Evolutionary conservation across 1,140 invertebrate species (phyloP).

Genomic region (Teleopsis dalmanni): DNA sequence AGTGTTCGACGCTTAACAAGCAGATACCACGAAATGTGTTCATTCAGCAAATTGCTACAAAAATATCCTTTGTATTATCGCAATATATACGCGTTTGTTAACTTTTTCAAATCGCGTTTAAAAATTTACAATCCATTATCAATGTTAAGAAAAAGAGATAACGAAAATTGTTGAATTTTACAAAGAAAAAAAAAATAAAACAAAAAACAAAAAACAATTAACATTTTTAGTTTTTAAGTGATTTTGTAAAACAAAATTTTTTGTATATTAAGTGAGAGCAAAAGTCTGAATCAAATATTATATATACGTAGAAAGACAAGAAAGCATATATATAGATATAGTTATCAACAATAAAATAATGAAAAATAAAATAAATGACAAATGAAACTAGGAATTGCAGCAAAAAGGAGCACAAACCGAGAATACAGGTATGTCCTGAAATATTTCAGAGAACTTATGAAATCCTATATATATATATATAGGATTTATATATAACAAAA

Average conservation of each 20-base stretch:
- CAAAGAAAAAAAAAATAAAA: background rate
- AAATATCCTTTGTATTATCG: constrained; percentile 38
- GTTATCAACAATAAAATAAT: background rate
- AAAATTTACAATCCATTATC: constrained; percentile 16
- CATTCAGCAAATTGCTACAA: constrained; percentile 29
- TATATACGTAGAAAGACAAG: background rate
- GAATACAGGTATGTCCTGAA: background rate
- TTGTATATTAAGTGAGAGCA: constrained; percentile 5
- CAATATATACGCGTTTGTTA: constrained; percentile 40
- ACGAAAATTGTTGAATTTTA: background rate
- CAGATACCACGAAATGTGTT: constrained; percentile 32
- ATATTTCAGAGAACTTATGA: background rate
- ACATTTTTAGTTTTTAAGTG: background rate
- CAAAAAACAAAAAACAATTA: background rate
- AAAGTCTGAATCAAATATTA: constrained; percentile 5
- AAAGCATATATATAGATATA: background rate
- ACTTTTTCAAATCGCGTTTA: constrained; percentile 43
- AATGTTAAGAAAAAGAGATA: background rate
- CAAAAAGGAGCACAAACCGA: background rate
- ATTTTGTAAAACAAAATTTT: background rate
- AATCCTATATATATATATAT: background rate
- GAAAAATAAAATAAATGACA: background rate
- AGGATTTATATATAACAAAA: too few species aligned
- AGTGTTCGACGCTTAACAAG: too few species aligned
- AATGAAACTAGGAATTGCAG: background rate